Base-by-base conservation (phyloP, 2,888 invertebrate species). In the Labia minor region DNA sequence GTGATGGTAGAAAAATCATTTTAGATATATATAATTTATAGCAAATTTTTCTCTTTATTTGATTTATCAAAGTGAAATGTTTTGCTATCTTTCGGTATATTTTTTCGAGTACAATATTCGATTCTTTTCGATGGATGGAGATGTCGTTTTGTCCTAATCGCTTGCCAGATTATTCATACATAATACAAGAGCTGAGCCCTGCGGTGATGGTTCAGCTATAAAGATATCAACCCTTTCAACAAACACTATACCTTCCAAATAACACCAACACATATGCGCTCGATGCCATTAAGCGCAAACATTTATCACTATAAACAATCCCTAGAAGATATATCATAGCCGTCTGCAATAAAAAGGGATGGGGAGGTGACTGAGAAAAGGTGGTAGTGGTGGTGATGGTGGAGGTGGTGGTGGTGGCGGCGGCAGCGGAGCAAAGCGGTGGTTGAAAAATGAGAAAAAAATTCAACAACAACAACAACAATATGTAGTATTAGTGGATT, bases 181-280 rank as follows among this genome's bases (percentile, higher is more conserved):
- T 49, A n/a, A 49, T 16, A 16, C 49, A 49, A 49, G 26, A 26
- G 26, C 26, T 26, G 26, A 11, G 49, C 49, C 49, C 49, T 49
- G 49, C 49, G 49, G 49, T 49, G 49, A 49, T 49, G 49, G 49
- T 14, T 49, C 49, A 49, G 49, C 49, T 49, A 49, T 49, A 49
- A 49, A 49, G 49, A 49, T 49, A 49, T 49, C 49, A 49, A 49
- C 49, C 49, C 49, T 49, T 49, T 49, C 49, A 49, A 49, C 49
- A 16, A n/a, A 49, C 49, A 11, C 49, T 49, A 49, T 16, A 49
- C 49, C 14, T 16, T 6, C 26, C 26, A 26, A 26, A 26, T 3
- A 26, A 8, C 26, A 26, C 26, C 4, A 4, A 49, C 49, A 49
- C 49, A 49, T 16, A 49, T 16, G 49, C 14, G 3, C 8, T n/a